Evolutionary conservation across 2,797 vertebrate genomes (phyloP).

Genomic region (Myotis myotis): DNA sequence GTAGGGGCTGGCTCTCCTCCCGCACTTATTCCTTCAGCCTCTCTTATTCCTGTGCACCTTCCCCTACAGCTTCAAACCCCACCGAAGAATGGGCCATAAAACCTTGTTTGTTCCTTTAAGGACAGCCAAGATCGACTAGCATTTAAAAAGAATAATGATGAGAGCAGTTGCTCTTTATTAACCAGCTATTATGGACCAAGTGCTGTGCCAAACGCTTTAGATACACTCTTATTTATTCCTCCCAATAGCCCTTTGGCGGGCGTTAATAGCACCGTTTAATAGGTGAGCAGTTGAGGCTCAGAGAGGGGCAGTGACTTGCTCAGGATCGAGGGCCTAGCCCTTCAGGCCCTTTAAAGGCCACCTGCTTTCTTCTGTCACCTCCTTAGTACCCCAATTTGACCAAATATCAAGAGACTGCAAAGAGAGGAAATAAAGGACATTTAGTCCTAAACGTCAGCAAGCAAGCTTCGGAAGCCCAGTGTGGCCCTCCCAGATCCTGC

Average conservation of each 20-base stretch:
- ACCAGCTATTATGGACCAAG: slow-evolving; percentile 33
- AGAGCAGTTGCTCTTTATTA: slow-evolving; percentile 21
- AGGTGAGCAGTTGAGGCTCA: background rate
- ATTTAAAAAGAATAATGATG: slow-evolving; percentile 27
- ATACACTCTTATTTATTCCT: background rate
- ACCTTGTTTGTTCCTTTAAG: slow-evolving; percentile 51
- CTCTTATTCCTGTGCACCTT: background rate
- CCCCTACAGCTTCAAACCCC: background rate
- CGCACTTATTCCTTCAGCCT: background rate
- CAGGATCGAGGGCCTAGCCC: background rate
- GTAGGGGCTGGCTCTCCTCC: too few species aligned
- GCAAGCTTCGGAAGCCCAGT: background rate
- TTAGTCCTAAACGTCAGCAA: background rate
- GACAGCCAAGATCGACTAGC: background rate
- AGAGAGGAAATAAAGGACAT: background rate
- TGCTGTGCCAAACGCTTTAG: background rate
- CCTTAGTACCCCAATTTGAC: background rate
- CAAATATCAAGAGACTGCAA: background rate
- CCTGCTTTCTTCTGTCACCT: background rate
- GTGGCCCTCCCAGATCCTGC: background rate
- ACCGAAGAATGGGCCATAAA: background rate
- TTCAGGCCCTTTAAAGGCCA: background rate
- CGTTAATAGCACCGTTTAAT: background rate
- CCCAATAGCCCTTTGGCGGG: background rate
- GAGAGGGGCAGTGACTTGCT: background rate